Percentiles rank a stretch among this genome's conserved stretches.
phyloP scores from a whole-genome alignment of 2,113 vertebrate species.

The Coracopsis vasa region DNA sequence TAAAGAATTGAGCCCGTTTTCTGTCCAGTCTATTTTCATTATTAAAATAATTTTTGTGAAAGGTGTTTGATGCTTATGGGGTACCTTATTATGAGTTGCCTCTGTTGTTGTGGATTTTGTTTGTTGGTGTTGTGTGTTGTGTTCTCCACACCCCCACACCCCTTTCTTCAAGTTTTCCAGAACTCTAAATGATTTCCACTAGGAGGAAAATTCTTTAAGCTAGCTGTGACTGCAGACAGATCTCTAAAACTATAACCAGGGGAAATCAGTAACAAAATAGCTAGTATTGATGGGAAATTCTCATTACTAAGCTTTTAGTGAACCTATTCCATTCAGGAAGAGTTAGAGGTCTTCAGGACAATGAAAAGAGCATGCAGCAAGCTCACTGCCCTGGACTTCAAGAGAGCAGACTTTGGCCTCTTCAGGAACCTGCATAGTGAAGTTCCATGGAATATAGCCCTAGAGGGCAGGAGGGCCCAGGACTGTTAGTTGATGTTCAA shows the following conservation, averaged over 20 bases:
- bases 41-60: neutral
- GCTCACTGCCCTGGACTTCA: too few relatives aligned
- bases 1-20: neutral
- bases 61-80: neutral
- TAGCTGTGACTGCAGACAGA: neutral
- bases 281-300: too few relatives aligned
- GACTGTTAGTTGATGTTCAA: too few relatives aligned
- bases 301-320: too few relatives aligned
- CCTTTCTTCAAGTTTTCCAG: neutral
- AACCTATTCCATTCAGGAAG: too few relatives aligned
- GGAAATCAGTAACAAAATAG: neutral
- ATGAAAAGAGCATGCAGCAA: too few relatives aligned
- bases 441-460: too few relatives aligned
- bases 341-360: too few relatives aligned
- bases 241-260: neutral
- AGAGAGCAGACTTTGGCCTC: too few relatives aligned
- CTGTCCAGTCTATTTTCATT: neutral
- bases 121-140: neutral
- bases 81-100: neutral
- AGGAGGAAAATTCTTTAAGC: neutral
- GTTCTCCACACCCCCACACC: neutral
- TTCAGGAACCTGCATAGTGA: too few relatives aligned
- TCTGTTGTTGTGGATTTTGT: neutral
- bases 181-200: neutral
- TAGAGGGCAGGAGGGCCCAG: too few relatives aligned